phyloP scores from a whole-genome alignment of 2,797 vertebrate species.

The Stomatorhinus walkeri region DNA sequence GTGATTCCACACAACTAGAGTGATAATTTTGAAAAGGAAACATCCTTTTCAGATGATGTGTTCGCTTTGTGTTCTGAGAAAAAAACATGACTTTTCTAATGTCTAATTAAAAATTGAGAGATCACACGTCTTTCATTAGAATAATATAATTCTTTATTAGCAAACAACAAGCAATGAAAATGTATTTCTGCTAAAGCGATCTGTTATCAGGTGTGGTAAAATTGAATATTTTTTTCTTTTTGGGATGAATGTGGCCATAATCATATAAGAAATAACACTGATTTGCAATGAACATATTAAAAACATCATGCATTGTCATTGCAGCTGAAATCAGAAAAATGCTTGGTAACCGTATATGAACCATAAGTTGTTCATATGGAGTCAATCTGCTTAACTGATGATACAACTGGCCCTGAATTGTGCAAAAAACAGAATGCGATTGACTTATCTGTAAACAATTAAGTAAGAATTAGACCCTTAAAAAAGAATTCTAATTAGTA shows the following conservation, averaged over 20 bases:
- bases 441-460: not conserved
- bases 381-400: not conserved
- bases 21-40: not conserved
- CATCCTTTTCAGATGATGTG: not conserved
- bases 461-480: not conserved
- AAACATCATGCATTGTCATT: not conserved
- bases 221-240: not conserved
- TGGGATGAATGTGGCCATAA: not conserved
- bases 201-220: not conserved
- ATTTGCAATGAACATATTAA: not conserved
- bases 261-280: not conserved
- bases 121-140: too few species aligned
- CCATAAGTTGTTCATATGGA: not conserved
- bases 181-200: not conserved
- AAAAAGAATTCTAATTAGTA: not conserved
- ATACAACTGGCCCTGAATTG: not conserved
- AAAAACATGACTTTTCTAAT: too few species aligned
- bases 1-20: too few species aligned
- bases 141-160: too few species aligned
- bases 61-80: not conserved
- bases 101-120: too few species aligned
- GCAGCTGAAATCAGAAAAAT: not conserved
- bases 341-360: not conserved
- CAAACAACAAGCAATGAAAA: not conserved
- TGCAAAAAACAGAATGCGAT: not conserved